Evolutionary conservation across 1,140 invertebrate genomes (phyloP), one percentile per base, ranked within the genome.

Genomic region (Drosophila kikkawai): DNA sequence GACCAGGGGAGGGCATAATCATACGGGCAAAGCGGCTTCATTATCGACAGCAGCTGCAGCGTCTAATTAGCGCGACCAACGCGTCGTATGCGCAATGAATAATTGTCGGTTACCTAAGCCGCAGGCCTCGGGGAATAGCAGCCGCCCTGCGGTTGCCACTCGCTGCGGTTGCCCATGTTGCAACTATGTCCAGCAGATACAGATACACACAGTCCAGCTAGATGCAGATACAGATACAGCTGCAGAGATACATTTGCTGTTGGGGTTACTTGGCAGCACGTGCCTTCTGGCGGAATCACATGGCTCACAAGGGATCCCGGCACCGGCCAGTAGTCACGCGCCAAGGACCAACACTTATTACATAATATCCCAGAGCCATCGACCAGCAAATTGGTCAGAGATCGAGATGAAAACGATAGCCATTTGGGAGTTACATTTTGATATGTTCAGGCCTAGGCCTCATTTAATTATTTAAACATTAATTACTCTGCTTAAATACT

Each of bases 71-170:
- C 68, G 79, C 58, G 68, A 42, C 75, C 50, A 59, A 79, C 70
- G 75, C 65, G 70, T 63, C 76, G 73, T 85, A 85, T 85, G 79
- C 78, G 83, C 76, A 83, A 83, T 87, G 71, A 80, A 82, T 80
- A 87, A 86, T 82, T 79, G 55, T 50, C 57, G 59, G 70, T 76
- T 69, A 80, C 70, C 79, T 82, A 61, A 12, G 45, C 39, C 36
- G 17, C 73, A 47, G n/a, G 19, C 50, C 42, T 7, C 6, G 13
- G 36, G 55, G n/a, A 48, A 56, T 22, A 39, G 26, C 36, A 26
- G 36, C 9, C 61, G 12, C 5, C 32, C 19, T 61, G 63, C 56
- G 63, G 56, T 44, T 65, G 57, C 57, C 22, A 65, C 61, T 42
- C 59, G 9, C 34, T 63, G 59, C 34, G 59, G 59, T 63, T 13